phyloP scores from a whole-genome alignment of 2,888 invertebrate species.

The Drosophila silvestris region DNA sequence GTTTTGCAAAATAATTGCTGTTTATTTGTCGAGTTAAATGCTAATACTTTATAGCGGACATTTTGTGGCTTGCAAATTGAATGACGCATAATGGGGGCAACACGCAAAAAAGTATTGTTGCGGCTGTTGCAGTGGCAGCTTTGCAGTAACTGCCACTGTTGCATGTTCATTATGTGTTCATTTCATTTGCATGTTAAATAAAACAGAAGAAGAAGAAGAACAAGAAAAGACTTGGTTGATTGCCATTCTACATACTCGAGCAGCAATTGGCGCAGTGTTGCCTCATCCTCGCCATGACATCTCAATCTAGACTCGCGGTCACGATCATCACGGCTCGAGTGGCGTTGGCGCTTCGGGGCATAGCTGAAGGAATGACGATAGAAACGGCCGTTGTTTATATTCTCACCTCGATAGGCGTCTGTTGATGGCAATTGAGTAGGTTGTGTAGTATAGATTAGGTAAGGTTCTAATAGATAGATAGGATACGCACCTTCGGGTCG shows the following conservation, averaged over 20 bases:
- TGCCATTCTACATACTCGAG: constrained; percentile 90
- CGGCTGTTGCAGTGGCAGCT: not conserved
- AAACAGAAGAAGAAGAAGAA: not conserved
- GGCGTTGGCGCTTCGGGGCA: constrained; percentile 85
- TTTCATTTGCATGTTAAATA: constrained; percentile 45
- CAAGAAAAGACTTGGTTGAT: not conserved
- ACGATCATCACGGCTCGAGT: constrained; percentile 84
- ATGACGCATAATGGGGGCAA: constrained; percentile 69
- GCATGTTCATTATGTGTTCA: constrained; percentile 54
- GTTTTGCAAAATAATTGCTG: constrained; percentile 65
- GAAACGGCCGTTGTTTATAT: constrained; percentile 85
- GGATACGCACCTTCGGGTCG: constrained; percentile 84
- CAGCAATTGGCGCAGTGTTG: constrained; percentile 97
- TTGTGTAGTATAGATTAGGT: constrained; percentile 3
- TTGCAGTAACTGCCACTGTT: constrained; percentile 1
- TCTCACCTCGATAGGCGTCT: constrained; percentile 84
- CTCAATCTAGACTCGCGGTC: constrained; percentile 85
- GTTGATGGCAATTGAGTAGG: not conserved
- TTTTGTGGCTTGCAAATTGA: constrained; percentile 68
- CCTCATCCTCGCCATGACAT: constrained; percentile 91
- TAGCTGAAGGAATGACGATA: constrained; percentile 85
- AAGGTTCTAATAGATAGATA: not conserved
- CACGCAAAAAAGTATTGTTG: constrained; percentile 21
- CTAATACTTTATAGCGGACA: constrained; percentile 67
- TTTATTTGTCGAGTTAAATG: constrained; percentile 70